Evolutionary conservation across 2,113 vertebrate species (phyloP).

Genomic region (Herpailurus yagouaroundi): DNA sequence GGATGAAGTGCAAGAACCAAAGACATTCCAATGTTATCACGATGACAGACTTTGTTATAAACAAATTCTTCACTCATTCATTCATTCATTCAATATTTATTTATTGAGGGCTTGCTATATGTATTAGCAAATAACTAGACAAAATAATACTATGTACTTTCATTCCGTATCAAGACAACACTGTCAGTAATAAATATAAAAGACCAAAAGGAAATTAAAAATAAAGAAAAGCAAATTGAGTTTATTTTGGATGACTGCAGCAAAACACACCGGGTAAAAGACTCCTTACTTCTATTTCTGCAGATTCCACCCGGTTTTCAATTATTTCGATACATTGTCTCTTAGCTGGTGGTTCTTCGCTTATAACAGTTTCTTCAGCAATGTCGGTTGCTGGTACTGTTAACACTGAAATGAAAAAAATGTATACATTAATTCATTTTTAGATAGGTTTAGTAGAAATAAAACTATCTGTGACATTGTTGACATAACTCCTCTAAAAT

Average conservation of each 20-base stretch:
- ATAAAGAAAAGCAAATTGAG: conserved; percentile 52
- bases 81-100: conserved; percentile 80
- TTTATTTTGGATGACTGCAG: conserved; percentile 77
- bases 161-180: conserved; percentile 73
- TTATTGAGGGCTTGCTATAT: conserved; percentile 76
- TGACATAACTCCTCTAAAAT: neutral
- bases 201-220: conserved; percentile 45
- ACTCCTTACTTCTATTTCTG: conserved; percentile 92
- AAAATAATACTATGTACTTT: conserved; percentile 71
- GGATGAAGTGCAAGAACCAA: conserved; percentile 59
- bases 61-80: conserved; percentile 77
- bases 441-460: conserved; percentile 28
- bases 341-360: conserved; percentile 91
- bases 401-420: conserved; percentile 86
- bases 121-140: conserved; percentile 67
- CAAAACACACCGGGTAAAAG: conserved; percentile 84
- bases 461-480: neutral
- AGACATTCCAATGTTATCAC: conserved; percentile 45
- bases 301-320: conserved; percentile 90
- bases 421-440: conserved; percentile 45
- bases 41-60: conserved; percentile 62
- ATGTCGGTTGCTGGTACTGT: conserved; percentile 94
- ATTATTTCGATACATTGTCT: conserved; percentile 92
- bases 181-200: conserved; percentile 75
- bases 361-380: conserved; percentile 94